Conservation (phyloP, 2,113 vertebrate species). For the Limanda limanda region DNA sequence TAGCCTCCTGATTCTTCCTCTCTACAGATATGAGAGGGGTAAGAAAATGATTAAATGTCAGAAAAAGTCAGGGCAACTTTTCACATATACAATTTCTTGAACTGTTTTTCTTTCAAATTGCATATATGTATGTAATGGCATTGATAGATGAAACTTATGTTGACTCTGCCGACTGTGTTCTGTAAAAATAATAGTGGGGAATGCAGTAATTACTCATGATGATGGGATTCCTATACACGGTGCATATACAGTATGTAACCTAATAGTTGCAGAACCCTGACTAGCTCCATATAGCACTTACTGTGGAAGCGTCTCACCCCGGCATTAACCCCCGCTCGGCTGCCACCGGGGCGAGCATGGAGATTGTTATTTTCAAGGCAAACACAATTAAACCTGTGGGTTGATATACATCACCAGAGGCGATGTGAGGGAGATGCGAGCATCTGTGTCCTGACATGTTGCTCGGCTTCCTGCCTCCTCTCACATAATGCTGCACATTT, state of each 20-base stretch:
- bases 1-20: background rate
- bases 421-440: slow-evolving; percentile 57
- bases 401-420: slow-evolving; percentile 61
- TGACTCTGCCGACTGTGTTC: no score
- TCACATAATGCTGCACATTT: slow-evolving; percentile 69
- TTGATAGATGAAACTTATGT: background rate
- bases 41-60: background rate
- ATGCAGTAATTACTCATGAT: slow-evolving; percentile 10
- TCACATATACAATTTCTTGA: no score
- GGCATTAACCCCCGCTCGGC: slow-evolving; percentile 72
- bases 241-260: slow-evolving; percentile 28
- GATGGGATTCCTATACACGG: slow-evolving; percentile 18
- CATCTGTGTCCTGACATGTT: slow-evolving; percentile 71
- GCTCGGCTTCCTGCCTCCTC: slow-evolving; percentile 65
- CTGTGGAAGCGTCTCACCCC: slow-evolving; percentile 54
- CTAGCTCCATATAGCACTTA: slow-evolving; percentile 43
- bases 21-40: background rate
- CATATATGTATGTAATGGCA: background rate
- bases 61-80: no score
- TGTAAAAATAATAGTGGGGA: background rate
- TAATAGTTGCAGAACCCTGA: slow-evolving; percentile 52
- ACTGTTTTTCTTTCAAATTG: background rate
- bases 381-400: slow-evolving; percentile 79
- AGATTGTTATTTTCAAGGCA: slow-evolving; percentile 61
- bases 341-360: slow-evolving; percentile 22